phyloP scores from a whole-genome alignment of 2,888 invertebrate genomes.

The Globia sparganii region DNA sequence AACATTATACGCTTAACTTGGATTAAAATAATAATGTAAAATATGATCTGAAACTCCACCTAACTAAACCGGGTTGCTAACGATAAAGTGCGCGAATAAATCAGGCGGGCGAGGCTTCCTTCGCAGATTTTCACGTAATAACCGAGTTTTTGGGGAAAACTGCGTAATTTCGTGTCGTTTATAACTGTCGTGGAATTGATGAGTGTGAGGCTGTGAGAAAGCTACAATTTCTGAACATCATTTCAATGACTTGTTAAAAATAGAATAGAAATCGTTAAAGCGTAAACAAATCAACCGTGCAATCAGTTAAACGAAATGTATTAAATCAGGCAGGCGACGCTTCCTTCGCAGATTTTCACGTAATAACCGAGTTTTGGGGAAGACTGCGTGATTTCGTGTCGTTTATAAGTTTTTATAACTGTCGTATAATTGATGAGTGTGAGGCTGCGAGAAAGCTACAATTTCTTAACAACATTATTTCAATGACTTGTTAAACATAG shows the following conservation, averaged over 20 bases:
- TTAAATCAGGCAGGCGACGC: conserved; percentile 76
- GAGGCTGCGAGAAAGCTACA: conserved; percentile 10
- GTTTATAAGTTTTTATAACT: conserved; percentile 52
- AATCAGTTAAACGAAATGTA: not conserved
- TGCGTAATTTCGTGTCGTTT: conserved; percentile 45
- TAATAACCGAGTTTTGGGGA: conserved; percentile 71
- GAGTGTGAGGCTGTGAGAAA: conserved; percentile 19
- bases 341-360: conserved; percentile 77
- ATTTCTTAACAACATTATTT: conserved; percentile 36
- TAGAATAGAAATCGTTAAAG: not conserved
- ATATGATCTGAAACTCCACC: conserved; percentile 59
- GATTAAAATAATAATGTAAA: conserved; percentile 66
- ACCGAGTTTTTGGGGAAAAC: conserved; percentile 53
- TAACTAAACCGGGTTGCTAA: conserved; percentile 66
- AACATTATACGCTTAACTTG: conserved; percentile 45
- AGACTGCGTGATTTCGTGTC: conserved; percentile 44
- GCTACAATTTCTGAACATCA: conserved; percentile 25
- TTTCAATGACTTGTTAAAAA: conserved; percentile 23
- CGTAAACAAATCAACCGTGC: not conserved
- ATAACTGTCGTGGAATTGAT: conserved; percentile 50
- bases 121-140: conserved; percentile 80
- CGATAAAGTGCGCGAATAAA: conserved; percentile 78
- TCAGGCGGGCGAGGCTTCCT: conserved; percentile 73
- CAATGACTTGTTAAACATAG: not conserved
- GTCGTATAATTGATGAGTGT: conserved; percentile 44